Base-by-base conservation (phyloP, 1,140 invertebrate genomes). In the Dendroctonus ponderosae region DNA sequence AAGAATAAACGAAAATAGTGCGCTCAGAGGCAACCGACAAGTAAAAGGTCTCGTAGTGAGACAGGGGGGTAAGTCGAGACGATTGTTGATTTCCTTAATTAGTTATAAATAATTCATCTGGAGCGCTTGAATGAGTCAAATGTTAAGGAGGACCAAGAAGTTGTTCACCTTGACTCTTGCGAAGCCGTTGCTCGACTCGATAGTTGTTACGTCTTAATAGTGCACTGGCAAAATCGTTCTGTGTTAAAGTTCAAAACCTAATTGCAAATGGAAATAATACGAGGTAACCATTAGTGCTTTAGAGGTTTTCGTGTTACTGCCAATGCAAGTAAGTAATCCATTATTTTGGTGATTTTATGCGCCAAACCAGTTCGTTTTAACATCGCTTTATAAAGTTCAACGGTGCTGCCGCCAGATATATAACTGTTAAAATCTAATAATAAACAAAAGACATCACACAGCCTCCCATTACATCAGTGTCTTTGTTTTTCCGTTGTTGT, bases 371-470 rank as follows among this genome's bases (percentile, higher is more conserved):
- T 46, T 59, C 57, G 26, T 26, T 26, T 26, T 26, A 26, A 26
- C 26, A 26, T 26, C 61, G 50, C 54, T 52, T 53, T 42, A 44
- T 44, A 54, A 54, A 53, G 61, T 53, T 63, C 61, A 54, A 54
- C 61, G 50, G 50, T 40, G 61, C 51, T 63, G 40, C 46, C 38
- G 61, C 14, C 7, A 50, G 58, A 42, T 37, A 49, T 51, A 53
- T 63, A 63, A 63, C 61, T 63, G 61, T 63, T 63, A 53, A 63
- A 54, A 38, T 53, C 51, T 63, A 63, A 63, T 63, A 63, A 63
- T 63, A 63, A 63, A 63, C 61, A 63, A 53, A 61, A 61, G 58
- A 50, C 58, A n/a, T 15, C 8, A 40, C 46, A 12, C 58, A 61
- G 58, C 44, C 37, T 61, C 58, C 38, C 48, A 7, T 7, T 15